A percentile compares a stretch with the other conserved stretches of the same genome.
These are phyloP conservation scores for Scatophagus argus DNA, from an alignment of 2,113 vertebrate species.

Conservation along the genomic window DNA sequence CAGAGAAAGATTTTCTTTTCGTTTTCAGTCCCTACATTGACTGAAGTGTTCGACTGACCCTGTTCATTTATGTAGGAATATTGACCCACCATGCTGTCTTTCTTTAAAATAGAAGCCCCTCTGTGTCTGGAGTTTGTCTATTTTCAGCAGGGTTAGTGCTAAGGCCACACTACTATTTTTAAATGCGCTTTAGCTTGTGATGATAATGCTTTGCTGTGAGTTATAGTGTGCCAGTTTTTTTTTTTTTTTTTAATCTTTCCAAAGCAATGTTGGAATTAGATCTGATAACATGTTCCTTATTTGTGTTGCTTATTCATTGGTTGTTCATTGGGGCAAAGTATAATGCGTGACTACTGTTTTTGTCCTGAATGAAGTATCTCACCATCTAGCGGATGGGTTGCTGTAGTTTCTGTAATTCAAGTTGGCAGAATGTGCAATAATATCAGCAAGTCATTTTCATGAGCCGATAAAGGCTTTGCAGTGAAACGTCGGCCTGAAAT, in stretches of 20 bases:
- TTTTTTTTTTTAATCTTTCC: too few relatives aligned
- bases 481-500: too few relatives aligned
- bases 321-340: too few relatives aligned
- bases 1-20: not conserved
- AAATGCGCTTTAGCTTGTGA: constrained; percentile 39
- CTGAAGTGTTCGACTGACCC: not conserved
- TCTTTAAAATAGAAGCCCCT: constrained; percentile 64
- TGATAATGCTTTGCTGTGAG: constrained; percentile 23
- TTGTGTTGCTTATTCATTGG: constrained; percentile 43
- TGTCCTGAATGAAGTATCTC: not conserved
- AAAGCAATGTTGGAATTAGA: constrained; percentile 40
- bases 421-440: too few relatives aligned
- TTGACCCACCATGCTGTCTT: constrained; percentile 51
- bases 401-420: not conserved
- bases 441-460: too few relatives aligned
- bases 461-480: too few relatives aligned
- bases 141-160: constrained; percentile 50
- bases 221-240: constrained; percentile 32
- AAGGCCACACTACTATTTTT: constrained; percentile 65
- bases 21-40: not conserved
- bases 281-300: too few relatives aligned
- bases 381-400: not conserved
- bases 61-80: constrained; percentile 25
- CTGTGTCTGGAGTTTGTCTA: constrained; percentile 54
- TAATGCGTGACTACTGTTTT: not conserved